Base-by-base conservation (phyloP, 2,888 invertebrate species). In the Sepioteuthis lessoniana region DNA sequence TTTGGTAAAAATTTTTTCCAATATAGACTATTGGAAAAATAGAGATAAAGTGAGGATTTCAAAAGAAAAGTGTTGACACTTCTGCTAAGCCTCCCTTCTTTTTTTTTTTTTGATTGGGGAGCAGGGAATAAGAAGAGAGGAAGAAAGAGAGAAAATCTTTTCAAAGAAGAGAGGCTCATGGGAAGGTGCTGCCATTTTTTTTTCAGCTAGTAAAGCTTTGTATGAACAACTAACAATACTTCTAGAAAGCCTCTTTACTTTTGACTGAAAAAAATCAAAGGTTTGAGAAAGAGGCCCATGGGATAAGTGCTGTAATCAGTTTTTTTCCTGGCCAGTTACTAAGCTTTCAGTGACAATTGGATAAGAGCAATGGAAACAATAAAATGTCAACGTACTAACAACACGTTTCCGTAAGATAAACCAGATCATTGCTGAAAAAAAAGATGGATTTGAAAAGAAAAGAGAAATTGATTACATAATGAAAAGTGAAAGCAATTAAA, bases 371-470 rank as follows among this genome's bases (percentile, higher is more conserved):
- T 38, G 31, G 47, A n/a, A 38, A 38, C 37, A 42, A 91, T 31
- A 38, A 91, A 42, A 91, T 47, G 25, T 21, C 47, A 31, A 92
- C 92, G 46, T 92, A 92, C 92, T 92, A 92, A 92, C 92, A 7
- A 92, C 47, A 92, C 92, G 92, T 92, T 92, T 92, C 47, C 92
- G 38, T 47, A 92, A 47, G 46, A 92, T 92, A 47, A 92, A 92
- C 92, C 92, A 92, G 92, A 92, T 92, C 92, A 92, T 92, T 8
- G 92, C 92, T 92, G 92, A 91, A 90, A 91, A 46, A 47, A 92
- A 38, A 92, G 31, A 47, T 92, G 35, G 47, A 55, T 76, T 76
- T 76, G 76, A 76, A 76, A 76, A 76, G 76, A 35, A 76, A 76
- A 76, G 19, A 35, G n/a, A 76, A 60, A 60, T 60, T 76, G n/a